Percentiles rank a stretch among this genome's conserved stretches.
These are phyloP conservation scores for Drosophila maculinotata DNA, from an alignment of 2,888 invertebrate genomes.

Conservation along the genomic window DNA sequence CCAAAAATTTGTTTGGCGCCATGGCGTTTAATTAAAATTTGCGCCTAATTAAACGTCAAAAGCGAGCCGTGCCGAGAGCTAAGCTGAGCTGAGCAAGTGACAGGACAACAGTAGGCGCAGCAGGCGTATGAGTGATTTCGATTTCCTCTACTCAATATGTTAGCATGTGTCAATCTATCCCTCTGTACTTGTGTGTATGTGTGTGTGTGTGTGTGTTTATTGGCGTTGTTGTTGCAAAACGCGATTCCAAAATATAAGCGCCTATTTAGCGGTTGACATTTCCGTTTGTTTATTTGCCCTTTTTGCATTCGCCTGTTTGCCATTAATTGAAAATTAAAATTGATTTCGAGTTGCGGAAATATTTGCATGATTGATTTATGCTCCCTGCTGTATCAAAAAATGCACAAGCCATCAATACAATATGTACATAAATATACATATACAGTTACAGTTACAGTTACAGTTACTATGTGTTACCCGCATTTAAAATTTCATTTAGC, in stretches of 20 bases:
- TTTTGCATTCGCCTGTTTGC: constrained; percentile 2
- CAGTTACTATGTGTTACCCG: not conserved
- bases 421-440: not conserved
- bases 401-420: too few species aligned
- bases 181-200: constrained; percentile 9
- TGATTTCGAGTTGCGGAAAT: constrained; percentile 37
- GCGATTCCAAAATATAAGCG: constrained; percentile 25
- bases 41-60: constrained; percentile 74
- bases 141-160: constrained; percentile 20
- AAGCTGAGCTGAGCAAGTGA: constrained; percentile 26
- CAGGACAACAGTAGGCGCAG: constrained; percentile 50
- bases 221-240: too few species aligned
- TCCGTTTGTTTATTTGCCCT: constrained; percentile 14
- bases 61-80: constrained; percentile 10
- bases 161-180: not conserved
- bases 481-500: constrained; percentile 3
- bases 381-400: not conserved
- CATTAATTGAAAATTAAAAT: constrained; percentile 59
- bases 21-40: constrained; percentile 75
- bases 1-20: constrained; percentile 64
- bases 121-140: constrained; percentile 68
- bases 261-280: constrained; percentile 32
- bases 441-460: too few species aligned
- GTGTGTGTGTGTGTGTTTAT: constrained; percentile 9
- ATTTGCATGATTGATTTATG: constrained; percentile 45